Evolutionary conservation across 1,140 invertebrate genomes (phyloP), one percentile per base, ranked within the genome.

Genomic region (Drosophila bocki): DNA sequence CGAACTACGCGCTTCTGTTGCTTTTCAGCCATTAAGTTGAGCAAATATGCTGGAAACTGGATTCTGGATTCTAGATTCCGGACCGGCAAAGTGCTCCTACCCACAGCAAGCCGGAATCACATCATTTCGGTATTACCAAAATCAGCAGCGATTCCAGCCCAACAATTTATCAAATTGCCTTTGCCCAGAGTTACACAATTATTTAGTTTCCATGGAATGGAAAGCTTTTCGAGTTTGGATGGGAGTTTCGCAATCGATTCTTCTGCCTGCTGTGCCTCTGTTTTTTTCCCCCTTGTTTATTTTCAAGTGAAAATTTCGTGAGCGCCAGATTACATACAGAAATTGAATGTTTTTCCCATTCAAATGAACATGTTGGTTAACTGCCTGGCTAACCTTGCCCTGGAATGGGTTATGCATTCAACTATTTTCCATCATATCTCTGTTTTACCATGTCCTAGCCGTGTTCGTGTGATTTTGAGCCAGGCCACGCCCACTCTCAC

Each of bases 1-100:
- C 72, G 80, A 84, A 90, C 67, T 88, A 80, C 54, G 50, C 62
- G 68, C 45, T 51, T 57, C 59, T 81, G 47, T 63, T 53, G 58
- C 51, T 78, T 67, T 77, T 75, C 45, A 65, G 62, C 80, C 67
- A 88, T 87, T 88, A 88, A 78, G 69, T 68, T 67, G 35, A 32
- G 63, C 76, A 87, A 87, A 87, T 88, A 80, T 63, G 44, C 54
- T 53, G 12, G 54, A n/a, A 51, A 56, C 50, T 22, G 59, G 17
- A 53, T 53, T 19, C 32, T 13, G n/a, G 8, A n/a, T 51, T n/a
- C 47, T 47, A 8, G 53, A 26, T 45, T 62, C 45, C 33, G 12
- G 61, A 60, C 47, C 37, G 32, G 41, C 56, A 59, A 39, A 45
- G 42, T 45, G 53, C 65, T 58, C 15, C 22, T 3, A 33, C 32